Base-by-base conservation (phyloP, 2,888 invertebrate genomes). In the Sisyra nigra region DNA sequence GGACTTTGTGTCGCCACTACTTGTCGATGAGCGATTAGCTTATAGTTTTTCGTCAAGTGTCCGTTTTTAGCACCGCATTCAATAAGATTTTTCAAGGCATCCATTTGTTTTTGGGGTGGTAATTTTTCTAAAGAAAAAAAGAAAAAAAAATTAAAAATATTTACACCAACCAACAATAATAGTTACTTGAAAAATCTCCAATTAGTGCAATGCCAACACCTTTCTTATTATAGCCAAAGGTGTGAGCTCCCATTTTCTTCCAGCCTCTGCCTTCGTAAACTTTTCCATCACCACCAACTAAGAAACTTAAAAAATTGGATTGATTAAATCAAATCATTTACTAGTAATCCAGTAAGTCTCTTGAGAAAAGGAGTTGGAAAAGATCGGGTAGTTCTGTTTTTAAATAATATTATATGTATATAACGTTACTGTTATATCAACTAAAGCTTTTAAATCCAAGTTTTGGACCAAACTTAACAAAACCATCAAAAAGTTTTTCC, bases 241-340 rank as follows among this genome's bases (percentile, higher is more conserved):
- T 73, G 47, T 75, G 75, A 0, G 72, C 71, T 0, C 75, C 75
- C n/a, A 69, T 65, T 46, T 56, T 59, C 41, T 59, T 60, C 74
- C 74, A 76, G 0, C 74, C 73, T 1, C 65, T 61, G 5, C 73
- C 75, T 57, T 74, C 74, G 45, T 74, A 76, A 13, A 75, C 58
- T 43, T 63, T 67, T 1, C 74, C 74, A 53, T 73, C 73, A 2
- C 70, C 71, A 2, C 73, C 73, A 41, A 76, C 62, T 41, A 75
- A 42, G 51, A 75, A 76, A 46, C 74, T 76, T 48, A 46, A 42
- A 7, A 24, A 24, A 24, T 24, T 24, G 3, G 24, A 5, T 24
- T 24, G 7, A 7, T 24, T n/a, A n/a, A n/a, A n/a, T n/a, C n/a
- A n/a, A n/a, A n/a, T n/a, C n/a, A n/a, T n/a, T n/a, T n/a, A n/a